Evolutionary conservation across 37 sponge, comb jelly and placozoan genomes (phyloP).

Genomic region (Tethya wilhelma): DNA sequence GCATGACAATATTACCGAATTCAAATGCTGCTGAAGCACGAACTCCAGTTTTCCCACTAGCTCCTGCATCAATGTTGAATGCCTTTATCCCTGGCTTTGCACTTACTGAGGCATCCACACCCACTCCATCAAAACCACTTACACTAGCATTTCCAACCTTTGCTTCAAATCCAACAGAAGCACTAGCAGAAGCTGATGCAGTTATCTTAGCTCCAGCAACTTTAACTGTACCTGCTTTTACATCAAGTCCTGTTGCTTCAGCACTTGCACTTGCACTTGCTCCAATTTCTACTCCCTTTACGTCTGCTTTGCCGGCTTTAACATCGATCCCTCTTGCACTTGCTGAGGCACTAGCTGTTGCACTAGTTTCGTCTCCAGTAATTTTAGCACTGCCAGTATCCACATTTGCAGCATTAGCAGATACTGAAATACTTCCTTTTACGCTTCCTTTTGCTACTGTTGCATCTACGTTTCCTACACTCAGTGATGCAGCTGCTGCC

Average conservation of each 20-base stretch:
- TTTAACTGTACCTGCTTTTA: constrained; percentile 6
- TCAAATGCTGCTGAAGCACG: neutral
- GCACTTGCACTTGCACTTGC: neutral
- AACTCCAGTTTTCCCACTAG: constrained; percentile 3
- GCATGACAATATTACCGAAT: neutral
- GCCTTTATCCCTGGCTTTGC: constrained; percentile 4
- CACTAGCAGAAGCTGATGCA: constrained; percentile 15
- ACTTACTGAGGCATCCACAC: neutral
- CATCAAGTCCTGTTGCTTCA: neutral
- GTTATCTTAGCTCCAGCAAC: neutral
- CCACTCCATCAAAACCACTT: constrained; percentile 14
- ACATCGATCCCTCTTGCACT: neutral
- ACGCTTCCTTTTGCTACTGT: too few species aligned
- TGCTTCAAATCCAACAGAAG: constrained; percentile 6
- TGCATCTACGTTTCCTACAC: too few species aligned
- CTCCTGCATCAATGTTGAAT: neutral
- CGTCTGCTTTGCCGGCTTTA: neutral
- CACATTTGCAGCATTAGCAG: constrained; percentile 1
- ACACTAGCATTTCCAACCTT: constrained; percentile 1
- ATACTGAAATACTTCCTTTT: neutral
- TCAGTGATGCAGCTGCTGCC: too few species aligned
- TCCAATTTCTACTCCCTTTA: neutral
- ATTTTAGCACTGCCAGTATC: neutral
- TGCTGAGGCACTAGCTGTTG: constrained; percentile 15
- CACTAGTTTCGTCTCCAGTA: neutral